Evolutionary conservation across 2,113 vertebrate genomes (phyloP).

Genomic region (Proterorhinus semilunaris): DNA sequence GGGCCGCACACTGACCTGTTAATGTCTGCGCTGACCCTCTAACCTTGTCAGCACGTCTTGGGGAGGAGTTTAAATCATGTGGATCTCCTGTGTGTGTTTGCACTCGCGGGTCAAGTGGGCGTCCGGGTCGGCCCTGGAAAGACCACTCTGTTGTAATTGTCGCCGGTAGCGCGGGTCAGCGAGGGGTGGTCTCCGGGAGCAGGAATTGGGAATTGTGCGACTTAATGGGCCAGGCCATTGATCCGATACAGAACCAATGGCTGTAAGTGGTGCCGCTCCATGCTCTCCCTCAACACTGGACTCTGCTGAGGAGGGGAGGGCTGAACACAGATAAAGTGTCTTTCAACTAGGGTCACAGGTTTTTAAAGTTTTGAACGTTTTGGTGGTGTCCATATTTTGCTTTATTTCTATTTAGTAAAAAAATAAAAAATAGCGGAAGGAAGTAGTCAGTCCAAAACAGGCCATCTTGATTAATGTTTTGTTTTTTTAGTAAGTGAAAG

Average conservation of each 20-base stretch:
- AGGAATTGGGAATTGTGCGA: conserved; percentile 52
- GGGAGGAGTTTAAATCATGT: conserved; percentile 92
- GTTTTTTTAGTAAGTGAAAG: no score
- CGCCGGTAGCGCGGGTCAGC: conserved; percentile 68
- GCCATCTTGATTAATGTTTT: no score
- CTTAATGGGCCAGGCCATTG: conserved; percentile 66
- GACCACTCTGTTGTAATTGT: conserved; percentile 79
- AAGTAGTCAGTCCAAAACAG: conserved; percentile 30
- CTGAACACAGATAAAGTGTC: background rate
- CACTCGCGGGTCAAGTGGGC: conserved; percentile 87
- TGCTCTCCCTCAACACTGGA: conserved; percentile 6
- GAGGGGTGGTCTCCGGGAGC: conserved; percentile 55
- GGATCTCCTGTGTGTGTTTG: conserved; percentile 76
- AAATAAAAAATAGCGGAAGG: no score
- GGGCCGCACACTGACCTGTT: conserved; percentile 98
- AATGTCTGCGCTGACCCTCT: conserved; percentile 95
- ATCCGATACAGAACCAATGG: conserved; percentile 40
- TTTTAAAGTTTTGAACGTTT: background rate
- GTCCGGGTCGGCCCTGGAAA: conserved; percentile 73
- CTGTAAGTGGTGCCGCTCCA: conserved; percentile 8
- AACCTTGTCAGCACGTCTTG: conserved; percentile 97
- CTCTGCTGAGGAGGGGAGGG: background rate
- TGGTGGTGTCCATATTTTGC: background rate
- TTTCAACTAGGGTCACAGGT: background rate
- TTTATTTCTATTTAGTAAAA: no score